Conservation (phyloP, 2,888 invertebrate genomes). For the Drosophila mulleri region DNA sequence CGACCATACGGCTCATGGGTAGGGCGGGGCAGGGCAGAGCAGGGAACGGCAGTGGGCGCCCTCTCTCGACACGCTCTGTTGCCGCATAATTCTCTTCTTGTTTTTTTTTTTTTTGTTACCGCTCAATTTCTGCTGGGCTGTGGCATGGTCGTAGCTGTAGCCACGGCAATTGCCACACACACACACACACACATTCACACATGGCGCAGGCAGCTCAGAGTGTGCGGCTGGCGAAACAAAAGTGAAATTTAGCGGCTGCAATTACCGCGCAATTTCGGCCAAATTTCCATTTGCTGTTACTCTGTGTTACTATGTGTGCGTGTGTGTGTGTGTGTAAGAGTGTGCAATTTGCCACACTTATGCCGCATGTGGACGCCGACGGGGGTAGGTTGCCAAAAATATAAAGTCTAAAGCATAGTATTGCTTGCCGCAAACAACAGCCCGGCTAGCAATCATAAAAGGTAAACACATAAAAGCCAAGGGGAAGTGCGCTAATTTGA, state of each 20-base stretch:
- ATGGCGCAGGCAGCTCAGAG: constrained; percentile 39
- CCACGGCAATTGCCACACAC: constrained; percentile 39
- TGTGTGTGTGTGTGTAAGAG: constrained; percentile 33
- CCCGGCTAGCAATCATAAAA: constrained; percentile 66
- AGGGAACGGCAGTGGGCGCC: neutral
- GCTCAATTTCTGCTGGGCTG: constrained; percentile 66
- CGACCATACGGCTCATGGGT: constrained; percentile 50
- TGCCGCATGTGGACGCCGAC: constrained; percentile 15
- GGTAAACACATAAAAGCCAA: constrained; percentile 60
- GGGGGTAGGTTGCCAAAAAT: constrained; percentile 42
- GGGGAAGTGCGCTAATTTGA: constrained; percentile 62
- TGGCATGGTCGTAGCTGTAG: constrained; percentile 7
- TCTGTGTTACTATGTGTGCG: constrained; percentile 1
- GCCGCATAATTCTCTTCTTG: constrained; percentile 65
- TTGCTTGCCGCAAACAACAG: constrained; percentile 47
- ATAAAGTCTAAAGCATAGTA: constrained; percentile 48
- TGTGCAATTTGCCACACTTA: constrained; percentile 78
- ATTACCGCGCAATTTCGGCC: constrained; percentile 78
- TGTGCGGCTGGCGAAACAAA: constrained; percentile 55
- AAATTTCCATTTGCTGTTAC: constrained; percentile 63
- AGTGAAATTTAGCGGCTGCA: constrained; percentile 81
- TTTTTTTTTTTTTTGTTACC: constrained; percentile 59
- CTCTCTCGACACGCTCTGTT: constrained; percentile 51
- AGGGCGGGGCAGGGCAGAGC: constrained; percentile 5
- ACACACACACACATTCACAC: constrained; percentile 42